A percentile compares a stretch with the other conserved stretches of the same genome.
phyloP scores from a whole-genome alignment of 2,113 vertebrate species.

The Rousettus leschenaultii region DNA sequence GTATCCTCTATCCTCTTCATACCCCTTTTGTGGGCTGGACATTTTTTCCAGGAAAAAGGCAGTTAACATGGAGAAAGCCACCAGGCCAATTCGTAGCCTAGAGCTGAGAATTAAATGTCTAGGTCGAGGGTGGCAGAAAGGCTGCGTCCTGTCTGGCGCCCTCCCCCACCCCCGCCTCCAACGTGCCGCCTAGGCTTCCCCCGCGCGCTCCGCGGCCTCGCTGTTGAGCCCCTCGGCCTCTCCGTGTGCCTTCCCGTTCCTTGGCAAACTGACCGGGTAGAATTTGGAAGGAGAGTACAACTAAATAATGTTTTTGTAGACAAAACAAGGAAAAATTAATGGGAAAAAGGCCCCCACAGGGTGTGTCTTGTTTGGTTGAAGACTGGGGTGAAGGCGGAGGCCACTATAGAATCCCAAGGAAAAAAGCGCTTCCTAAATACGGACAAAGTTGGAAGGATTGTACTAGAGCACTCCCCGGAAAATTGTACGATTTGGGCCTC shows the following conservation, averaged over 20 bases:
- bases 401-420: fast-evolving
- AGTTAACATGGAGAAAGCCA: fast-evolving
- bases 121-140: fast-evolving
- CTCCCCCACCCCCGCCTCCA: too few species aligned
- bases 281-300: not conserved
- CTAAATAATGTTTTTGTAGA: not conserved
- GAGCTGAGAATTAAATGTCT: not conserved
- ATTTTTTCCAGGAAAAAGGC: not conserved
- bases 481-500: not conserved
- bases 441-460: not conserved
- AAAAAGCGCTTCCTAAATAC: not conserved
- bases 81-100: not conserved
- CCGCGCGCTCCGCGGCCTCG: not conserved
- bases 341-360: not conserved
- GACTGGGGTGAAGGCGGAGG: fast-evolving
- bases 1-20: fast-evolving
- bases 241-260: not conserved
- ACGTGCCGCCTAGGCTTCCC: not conserved
- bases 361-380: not conserved
- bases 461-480: not conserved
- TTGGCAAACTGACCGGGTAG: not conserved
- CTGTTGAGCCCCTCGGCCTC: fast-evolving
- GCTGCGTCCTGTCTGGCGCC: fast-evolving
- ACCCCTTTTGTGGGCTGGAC: not conserved
- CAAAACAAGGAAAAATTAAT: not conserved